Evolutionary conservation across 2,797 vertebrate species (phyloP).

Genomic region (Muscicapa comitata): DNA sequence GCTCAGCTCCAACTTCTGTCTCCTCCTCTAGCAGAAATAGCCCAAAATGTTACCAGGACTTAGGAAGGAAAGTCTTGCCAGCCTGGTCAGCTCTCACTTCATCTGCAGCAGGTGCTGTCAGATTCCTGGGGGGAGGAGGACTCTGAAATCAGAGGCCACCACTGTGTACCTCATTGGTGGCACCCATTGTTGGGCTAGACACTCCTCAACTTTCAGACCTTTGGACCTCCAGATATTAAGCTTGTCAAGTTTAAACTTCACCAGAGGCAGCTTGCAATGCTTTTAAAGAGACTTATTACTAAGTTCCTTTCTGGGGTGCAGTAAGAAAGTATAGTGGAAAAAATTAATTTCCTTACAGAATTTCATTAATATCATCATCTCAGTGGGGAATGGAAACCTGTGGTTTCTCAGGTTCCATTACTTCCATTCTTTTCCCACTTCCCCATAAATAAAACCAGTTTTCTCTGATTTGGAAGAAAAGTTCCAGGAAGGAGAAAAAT

Average conservation of each 20-base stretch:
- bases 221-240: background rate
- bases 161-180: background rate
- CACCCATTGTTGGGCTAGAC: background rate
- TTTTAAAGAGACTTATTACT: background rate
- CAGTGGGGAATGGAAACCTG: background rate
- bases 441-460: background rate
- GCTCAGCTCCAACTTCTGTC: background rate
- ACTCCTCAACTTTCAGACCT: background rate
- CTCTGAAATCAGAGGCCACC: background rate
- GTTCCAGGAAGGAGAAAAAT: background rate
- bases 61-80: background rate
- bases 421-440: background rate
- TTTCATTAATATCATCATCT: background rate
- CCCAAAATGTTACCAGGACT: background rate
- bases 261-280: background rate
- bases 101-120: background rate
- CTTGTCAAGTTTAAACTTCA: background rate
- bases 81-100: background rate
- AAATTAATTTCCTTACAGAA: background rate
- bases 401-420: background rate
- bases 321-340: background rate
- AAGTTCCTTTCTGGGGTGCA: background rate
- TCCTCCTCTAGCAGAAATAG: background rate
- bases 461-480: background rate
- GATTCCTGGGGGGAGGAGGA: background rate